These are phyloP conservation scores for Acanthopagrus latus DNA, from an alignment of 2,797 vertebrate species.

Conservation along the genomic window DNA sequence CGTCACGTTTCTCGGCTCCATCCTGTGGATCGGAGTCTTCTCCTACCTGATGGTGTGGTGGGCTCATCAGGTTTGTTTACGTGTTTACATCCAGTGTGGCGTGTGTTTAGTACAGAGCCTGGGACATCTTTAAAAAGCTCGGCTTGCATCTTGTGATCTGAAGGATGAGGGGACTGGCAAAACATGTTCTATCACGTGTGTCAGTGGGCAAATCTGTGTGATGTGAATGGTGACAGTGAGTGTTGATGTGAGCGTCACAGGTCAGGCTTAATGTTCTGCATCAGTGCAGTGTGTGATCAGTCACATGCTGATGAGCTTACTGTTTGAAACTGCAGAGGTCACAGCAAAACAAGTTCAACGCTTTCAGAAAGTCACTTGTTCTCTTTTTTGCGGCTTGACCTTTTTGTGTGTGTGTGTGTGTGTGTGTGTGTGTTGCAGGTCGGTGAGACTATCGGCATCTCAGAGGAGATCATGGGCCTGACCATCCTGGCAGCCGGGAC, in stretches of 20 bases:
- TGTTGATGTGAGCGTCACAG: neutral
- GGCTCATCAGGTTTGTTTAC: conserved; percentile 93
- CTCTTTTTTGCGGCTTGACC: neutral
- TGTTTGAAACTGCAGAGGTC: neutral
- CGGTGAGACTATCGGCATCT: conserved; percentile 94
- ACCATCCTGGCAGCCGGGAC: conserved; percentile 96
- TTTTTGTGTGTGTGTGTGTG: too few species aligned
- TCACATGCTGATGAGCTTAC: neutral
- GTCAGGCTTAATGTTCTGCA: neutral
- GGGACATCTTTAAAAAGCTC: neutral
- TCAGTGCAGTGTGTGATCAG: neutral
- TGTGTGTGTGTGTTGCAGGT: conserved; percentile 79
- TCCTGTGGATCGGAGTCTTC: conserved; percentile 94
- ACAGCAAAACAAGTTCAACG: neutral
- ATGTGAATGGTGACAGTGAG: too few species aligned
- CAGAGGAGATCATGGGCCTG: conserved; percentile 96
- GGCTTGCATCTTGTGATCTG: neutral
- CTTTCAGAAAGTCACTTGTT: neutral
- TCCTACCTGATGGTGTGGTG: conserved; percentile 99
- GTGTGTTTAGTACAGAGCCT: neutral
- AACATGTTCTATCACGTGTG: too few species aligned
- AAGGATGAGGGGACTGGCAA: too few species aligned
- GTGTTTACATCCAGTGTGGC: neutral
- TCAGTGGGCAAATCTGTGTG: too few species aligned
- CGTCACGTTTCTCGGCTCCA: conserved; percentile 91